Evolutionary conservation across 2,888 invertebrate species (phyloP).

Genomic region (Eupithecia dodoneata): DNA sequence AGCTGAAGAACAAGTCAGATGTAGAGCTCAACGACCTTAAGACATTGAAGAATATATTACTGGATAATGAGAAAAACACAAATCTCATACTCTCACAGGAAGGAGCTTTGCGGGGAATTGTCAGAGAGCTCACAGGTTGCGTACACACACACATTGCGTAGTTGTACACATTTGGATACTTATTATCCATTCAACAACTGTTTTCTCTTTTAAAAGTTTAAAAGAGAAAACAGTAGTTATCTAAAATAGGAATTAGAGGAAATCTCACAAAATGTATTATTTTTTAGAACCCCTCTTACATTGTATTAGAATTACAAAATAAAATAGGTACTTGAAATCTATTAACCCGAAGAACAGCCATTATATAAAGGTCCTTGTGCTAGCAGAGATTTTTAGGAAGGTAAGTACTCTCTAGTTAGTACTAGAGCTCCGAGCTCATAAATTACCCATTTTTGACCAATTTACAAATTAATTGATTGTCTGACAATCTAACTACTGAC

Average conservation of each 20-base stretch:
- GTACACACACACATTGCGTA: background rate
- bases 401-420: no score
- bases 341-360: no score
- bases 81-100: constrained; percentile 58
- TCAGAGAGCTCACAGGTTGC: constrained; percentile 79
- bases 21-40: constrained; percentile 59
- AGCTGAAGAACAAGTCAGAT: constrained; percentile 65
- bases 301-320: no score
- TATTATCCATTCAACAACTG: background rate
- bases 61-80: constrained; percentile 63
- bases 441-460: no score
- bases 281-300: no score
- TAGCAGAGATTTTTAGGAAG: no score
- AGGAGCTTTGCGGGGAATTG: constrained; percentile 77
- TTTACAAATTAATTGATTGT: background rate
- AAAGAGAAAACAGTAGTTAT: no score
- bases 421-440: no score
- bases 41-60: constrained; percentile 67
- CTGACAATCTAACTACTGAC: background rate
- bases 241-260: background rate
- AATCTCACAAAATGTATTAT: no score
- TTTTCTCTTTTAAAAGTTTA: background rate
- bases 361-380: no score
- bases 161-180: background rate
- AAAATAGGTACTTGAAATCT: no score